These are phyloP conservation scores for Microctonus aethiopoides DNA, from an alignment of 2,888 invertebrate species.

Conservation along the genomic window DNA sequence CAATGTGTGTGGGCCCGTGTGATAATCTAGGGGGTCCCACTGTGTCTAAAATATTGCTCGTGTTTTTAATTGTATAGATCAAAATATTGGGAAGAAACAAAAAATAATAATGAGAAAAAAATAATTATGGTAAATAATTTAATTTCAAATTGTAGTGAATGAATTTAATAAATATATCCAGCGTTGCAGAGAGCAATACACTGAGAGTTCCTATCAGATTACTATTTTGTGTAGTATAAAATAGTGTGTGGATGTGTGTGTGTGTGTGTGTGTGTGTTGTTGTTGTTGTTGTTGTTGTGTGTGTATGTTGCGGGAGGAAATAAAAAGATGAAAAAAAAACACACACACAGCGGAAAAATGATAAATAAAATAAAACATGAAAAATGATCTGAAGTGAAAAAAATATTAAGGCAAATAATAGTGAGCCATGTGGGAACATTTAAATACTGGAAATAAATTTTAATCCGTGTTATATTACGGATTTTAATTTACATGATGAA, in stretches of 20 bases:
- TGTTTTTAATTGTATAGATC: constrained; percentile 36
- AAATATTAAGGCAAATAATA: no score
- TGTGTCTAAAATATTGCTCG: constrained; percentile 41
- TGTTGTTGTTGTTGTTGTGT: no score
- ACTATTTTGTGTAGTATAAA: constrained; percentile 56
- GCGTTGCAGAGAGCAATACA: constrained; percentile 63
- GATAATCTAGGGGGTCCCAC: constrained; percentile 64
- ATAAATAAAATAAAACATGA: no score
- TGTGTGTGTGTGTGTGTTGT: not conserved
- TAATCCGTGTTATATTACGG: no score
- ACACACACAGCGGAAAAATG: no score
- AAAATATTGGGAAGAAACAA: constrained; percentile 31
- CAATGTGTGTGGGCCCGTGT: constrained; percentile 58
- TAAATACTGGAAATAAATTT: no score
- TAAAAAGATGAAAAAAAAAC: no score
- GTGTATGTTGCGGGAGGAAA: no score
- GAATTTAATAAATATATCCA: constrained; percentile 60
- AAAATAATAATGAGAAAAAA: constrained; percentile 34
- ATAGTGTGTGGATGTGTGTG: no score
- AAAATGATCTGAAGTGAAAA: no score
- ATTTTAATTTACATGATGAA: no score
- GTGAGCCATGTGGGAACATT: no score
- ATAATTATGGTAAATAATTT: not conserved
- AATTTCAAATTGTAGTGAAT: constrained; percentile 49
- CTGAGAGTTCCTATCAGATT: constrained; percentile 67